phyloP scores from a whole-genome alignment of 92 coral and sea anemone species.

The Bergia sp. region DNA sequence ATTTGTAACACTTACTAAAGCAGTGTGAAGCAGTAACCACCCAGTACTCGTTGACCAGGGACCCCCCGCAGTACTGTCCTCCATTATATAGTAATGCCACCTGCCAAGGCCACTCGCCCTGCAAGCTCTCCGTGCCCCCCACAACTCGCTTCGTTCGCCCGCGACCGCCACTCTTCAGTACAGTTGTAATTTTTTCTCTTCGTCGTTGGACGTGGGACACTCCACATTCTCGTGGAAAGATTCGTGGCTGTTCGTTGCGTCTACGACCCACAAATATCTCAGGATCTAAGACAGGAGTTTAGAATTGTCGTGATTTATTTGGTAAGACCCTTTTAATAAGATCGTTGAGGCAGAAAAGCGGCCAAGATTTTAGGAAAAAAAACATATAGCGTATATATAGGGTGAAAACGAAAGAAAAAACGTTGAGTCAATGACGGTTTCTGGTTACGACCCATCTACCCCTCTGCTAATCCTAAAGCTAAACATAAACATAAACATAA shows the following conservation, averaged over 20 bases:
- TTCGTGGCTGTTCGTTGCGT: conserved; percentile 19
- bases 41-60: conserved; percentile 76
- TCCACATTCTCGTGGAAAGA: conserved; percentile 65
- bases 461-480: too few species aligned
- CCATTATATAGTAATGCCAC: conserved; percentile 73
- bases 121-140: conserved; percentile 73
- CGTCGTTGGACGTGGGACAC: conserved; percentile 15
- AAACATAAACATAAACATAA: too few species aligned
- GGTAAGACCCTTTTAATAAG: neutral
- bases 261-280: neutral
- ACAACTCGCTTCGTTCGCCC: conserved; percentile 72
- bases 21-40: conserved; percentile 89
- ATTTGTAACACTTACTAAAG: conserved; percentile 69
- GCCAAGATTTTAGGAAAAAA: too few species aligned
- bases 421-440: too few species aligned
- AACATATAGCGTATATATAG: too few species aligned
- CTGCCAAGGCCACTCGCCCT: conserved; percentile 99
- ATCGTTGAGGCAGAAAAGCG: too few species aligned
- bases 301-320: neutral
- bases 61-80: conserved; percentile 91
- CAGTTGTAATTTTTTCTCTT: neutral
- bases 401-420: too few species aligned
- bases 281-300: neutral
- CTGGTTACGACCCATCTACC: too few species aligned
- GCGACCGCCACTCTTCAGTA: conserved; percentile 18